phyloP scores from a whole-genome alignment of 92 coral and sea anemone genomes.

The Phymanthus crucifer region DNA sequence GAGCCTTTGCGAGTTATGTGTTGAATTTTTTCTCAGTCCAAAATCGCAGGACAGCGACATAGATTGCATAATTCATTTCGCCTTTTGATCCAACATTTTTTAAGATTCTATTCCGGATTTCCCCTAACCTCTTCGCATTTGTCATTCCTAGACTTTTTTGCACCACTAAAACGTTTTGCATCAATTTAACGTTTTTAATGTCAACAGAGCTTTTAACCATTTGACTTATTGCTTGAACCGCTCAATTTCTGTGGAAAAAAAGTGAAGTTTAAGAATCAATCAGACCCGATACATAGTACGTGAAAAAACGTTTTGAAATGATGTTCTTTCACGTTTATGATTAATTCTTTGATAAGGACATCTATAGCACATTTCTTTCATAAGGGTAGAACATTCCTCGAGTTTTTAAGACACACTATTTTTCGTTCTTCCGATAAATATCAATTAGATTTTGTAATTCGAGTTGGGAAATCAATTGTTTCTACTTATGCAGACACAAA shows the following conservation, averaged over 20 bases:
- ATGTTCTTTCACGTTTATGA: neutral
- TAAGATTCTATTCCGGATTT: neutral
- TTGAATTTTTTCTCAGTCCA: no score
- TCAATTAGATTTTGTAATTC: conserved; percentile 1
- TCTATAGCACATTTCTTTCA: neutral
- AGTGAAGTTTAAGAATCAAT: neutral
- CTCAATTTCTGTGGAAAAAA: neutral
- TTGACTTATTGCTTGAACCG: neutral
- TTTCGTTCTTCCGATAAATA: neutral
- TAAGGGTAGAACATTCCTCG: neutral
- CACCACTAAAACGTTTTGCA: neutral
- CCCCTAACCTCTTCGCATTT: neutral
- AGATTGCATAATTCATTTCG: neutral
- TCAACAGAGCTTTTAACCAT: neutral
- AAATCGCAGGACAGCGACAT: neutral
- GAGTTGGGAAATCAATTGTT: neutral
- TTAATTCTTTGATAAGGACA: neutral
- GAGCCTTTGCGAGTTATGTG: no score
- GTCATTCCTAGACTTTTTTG: neutral
- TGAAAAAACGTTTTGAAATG: neutral
- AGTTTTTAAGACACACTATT: neutral
- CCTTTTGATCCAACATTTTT: neutral
- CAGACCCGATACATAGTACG: neutral
- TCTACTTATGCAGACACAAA: neutral
- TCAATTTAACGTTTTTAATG: neutral